Evolutionary conservation across 92 coral and sea anemone species (phyloP).

Genomic region (Zoanthus solanderi): DNA sequence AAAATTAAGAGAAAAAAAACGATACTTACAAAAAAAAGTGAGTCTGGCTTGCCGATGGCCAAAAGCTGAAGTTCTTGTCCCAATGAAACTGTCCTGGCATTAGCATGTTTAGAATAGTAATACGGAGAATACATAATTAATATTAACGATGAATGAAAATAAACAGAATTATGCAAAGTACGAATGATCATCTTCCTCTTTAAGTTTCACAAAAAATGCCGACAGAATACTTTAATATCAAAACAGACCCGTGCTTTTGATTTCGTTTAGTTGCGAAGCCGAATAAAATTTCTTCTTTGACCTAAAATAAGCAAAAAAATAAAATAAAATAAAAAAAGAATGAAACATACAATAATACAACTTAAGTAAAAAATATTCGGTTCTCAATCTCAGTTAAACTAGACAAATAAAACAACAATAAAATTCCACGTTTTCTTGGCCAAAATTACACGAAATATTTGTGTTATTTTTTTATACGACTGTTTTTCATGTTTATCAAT

Average conservation of each 20-base stretch:
- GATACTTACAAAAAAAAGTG: not conserved
- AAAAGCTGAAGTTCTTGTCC: not conserved
- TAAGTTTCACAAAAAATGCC: slow-evolving; percentile 44
- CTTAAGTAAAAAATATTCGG: not conserved
- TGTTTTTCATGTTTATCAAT: not conserved
- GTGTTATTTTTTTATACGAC: not conserved
- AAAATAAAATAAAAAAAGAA: not conserved
- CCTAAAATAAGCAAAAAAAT: not conserved
- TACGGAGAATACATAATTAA: slow-evolving; percentile 39
- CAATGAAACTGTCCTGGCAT: not conserved
- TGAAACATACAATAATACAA: not conserved
- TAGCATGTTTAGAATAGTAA: not conserved
- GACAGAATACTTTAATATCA: slow-evolving; percentile 39
- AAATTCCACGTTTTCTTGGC: not conserved
- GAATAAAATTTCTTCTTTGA: not conserved
- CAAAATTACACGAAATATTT: not conserved
- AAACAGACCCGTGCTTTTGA: slow-evolving; percentile 33
- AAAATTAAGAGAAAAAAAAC: not conserved
- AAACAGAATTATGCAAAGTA: slow-evolving; percentile 38
- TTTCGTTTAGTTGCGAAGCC: not conserved
- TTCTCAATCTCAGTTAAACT: not conserved
- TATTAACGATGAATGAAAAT: slow-evolving; percentile 25
- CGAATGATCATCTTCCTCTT: slow-evolving; percentile 24
- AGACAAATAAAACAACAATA: not conserved
- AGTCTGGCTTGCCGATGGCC: not conserved